phyloP scores from a whole-genome alignment of 2,888 invertebrate species.

The Deilephila elpenor region DNA sequence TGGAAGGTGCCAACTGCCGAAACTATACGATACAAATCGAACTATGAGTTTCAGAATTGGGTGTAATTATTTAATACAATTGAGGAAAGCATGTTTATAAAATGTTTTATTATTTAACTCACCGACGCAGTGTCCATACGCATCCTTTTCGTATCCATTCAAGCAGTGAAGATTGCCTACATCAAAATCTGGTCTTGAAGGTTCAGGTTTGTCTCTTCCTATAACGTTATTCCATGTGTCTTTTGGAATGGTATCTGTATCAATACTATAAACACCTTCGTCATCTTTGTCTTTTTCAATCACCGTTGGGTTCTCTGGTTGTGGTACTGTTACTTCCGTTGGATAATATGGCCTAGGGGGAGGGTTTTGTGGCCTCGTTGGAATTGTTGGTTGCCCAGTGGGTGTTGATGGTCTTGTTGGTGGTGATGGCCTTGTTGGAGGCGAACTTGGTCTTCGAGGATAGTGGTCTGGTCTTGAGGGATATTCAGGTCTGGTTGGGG shows the following conservation, averaged over 20 bases:
- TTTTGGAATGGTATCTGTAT: slow-evolving; percentile 59
- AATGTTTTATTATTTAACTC: slow-evolving; percentile 43
- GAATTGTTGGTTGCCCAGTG: slow-evolving; percentile 38
- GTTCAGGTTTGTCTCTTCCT: slow-evolving; percentile 39
- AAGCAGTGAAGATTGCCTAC: slow-evolving; percentile 72
- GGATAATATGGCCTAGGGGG: slow-evolving; percentile 36
- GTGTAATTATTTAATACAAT: too few relatives aligned
- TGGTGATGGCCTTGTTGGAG: slow-evolving; percentile 32
- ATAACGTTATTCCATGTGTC: slow-evolving; percentile 61
- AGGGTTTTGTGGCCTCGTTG: slow-evolving; percentile 33
- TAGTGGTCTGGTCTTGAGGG: slow-evolving; percentile 39
- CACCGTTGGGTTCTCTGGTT: slow-evolving; percentile 44
- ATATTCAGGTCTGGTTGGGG: slow-evolving; percentile 41
- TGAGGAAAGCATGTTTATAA: background rate
- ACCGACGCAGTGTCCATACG: slow-evolving; percentile 85
- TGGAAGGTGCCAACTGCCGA: too few relatives aligned
- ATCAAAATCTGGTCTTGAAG: slow-evolving; percentile 55
- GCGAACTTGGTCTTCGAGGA: slow-evolving; percentile 38
- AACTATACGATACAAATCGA: too few relatives aligned
- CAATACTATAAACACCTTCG: slow-evolving; percentile 53
- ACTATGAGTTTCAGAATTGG: too few relatives aligned
- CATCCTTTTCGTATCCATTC: slow-evolving; percentile 82
- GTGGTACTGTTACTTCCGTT: slow-evolving; percentile 46
- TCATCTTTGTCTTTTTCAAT: slow-evolving; percentile 53
- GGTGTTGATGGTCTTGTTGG: slow-evolving; percentile 39